Evolutionary conservation across 2,888 invertebrate genomes (phyloP).

Genomic region (Tinea semifulvella): DNA sequence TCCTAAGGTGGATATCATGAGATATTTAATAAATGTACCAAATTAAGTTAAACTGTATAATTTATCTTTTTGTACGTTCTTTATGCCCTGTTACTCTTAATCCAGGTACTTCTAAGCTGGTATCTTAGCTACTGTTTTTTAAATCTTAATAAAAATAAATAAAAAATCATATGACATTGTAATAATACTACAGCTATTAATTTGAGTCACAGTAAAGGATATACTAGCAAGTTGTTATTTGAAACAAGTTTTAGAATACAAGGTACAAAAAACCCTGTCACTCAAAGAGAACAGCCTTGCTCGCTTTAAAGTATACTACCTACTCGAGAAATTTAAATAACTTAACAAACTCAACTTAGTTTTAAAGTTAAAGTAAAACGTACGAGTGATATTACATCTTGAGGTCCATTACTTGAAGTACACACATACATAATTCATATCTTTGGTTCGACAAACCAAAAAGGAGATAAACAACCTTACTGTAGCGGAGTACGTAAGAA

Average conservation of each 20-base stretch:
- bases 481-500: slow-evolving; percentile 62
- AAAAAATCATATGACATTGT: no score
- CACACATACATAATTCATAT: slow-evolving; percentile 59
- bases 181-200: no score
- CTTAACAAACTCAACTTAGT: not conserved
- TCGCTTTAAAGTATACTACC: slow-evolving; percentile 1
- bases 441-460: slow-evolving; percentile 50
- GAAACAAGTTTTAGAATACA: slow-evolving; percentile 3
- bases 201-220: not conserved
- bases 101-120: no score
- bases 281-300: slow-evolving; percentile 6
- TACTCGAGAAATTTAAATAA: not conserved
- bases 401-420: slow-evolving; percentile 49
- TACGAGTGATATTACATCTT: slow-evolving; percentile 34
- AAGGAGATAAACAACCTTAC: slow-evolving; percentile 61
- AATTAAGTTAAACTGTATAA: no score
- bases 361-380: not conserved
- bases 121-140: no score
- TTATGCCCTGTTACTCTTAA: no score
- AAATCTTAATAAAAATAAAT: no score
- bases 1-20: no score
- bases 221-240: not conserved
- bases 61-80: no score
- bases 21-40: no score
- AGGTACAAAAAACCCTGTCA: slow-evolving; percentile 8